Evolutionary conservation across 2,888 invertebrate genomes (phyloP), one percentile per base, ranked within the genome.

Genomic region (Prosapia bicincta): DNA sequence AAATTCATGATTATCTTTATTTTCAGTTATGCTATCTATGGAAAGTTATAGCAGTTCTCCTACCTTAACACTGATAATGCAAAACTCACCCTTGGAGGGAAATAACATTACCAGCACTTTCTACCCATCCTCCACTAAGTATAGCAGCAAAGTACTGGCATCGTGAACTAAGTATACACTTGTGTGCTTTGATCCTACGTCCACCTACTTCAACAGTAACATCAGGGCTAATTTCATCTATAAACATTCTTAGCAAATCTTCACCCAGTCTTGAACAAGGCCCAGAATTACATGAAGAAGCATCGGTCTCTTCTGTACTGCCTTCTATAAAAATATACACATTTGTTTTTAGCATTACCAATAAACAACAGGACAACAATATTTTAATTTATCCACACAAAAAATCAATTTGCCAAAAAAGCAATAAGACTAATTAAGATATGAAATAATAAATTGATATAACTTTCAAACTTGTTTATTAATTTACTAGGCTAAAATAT

Each of bases 61-160:
- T n/a, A n/a, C n/a, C n/a, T n/a, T n/a, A n/a, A n/a, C n/a, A 38
- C 15, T n/a, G 38, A 25, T 66, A 30, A 66, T 71, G 67, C 28
- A 3, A 38, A 32, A 79, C 83, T 82, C 88, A 93, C 88, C 95
- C 93, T 82, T 95, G 94, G 76, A 96, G 85, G n/a, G 91, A 90
- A 76, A 96, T 95, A 3, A 94, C 90, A 83, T 95, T 93, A 66
- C 93, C 92, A 75, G 91, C 90, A 82, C 88, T 90, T 83, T 95
- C 94, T 26, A 93, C 90, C 90, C 94, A 95, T 76, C 93, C 92
- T 0, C 96, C 96, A 80, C 94, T 94, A 28, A 97, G 85, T 85
- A 97, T 92, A 23, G 94, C 96, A 9, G 96, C 95, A 85, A 98
- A 98, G 85, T 97, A 97, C 83, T 94, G 95, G 83, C 97, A 97